Conservation (phyloP, 2,797 vertebrate genomes). For the Carcharodon carcharias region DNA sequence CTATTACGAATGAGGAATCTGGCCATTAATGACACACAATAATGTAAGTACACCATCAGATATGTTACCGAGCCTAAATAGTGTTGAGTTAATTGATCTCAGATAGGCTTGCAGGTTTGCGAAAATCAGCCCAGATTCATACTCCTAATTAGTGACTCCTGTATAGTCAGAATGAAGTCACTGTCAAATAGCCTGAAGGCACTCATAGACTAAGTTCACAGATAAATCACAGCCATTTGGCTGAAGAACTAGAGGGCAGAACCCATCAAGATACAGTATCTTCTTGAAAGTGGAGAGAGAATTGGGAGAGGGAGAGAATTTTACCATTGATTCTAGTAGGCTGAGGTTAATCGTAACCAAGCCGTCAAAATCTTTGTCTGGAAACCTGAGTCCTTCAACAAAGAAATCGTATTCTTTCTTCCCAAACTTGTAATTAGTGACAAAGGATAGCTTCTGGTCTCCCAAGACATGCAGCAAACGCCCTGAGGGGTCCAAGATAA, state of each 20-base stretch:
- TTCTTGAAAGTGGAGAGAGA: background rate
- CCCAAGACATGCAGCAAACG: constrained; percentile 57
- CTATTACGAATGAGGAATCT: background rate
- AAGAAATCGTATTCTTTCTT: constrained; percentile 60
- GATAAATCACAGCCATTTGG: background rate
- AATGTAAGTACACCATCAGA: background rate
- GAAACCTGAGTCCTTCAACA: constrained; percentile 77
- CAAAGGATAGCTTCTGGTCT: constrained; percentile 50
- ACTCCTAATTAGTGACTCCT: background rate
- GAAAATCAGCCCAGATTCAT: background rate
- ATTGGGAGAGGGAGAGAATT: background rate
- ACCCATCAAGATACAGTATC: no score
- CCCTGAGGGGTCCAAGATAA: background rate
- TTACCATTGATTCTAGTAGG: constrained; percentile 57
- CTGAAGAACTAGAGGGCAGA: background rate
- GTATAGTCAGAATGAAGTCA: background rate
- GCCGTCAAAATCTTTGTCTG: constrained; percentile 69
- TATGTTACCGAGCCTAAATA: background rate
- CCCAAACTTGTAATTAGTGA: constrained; percentile 56
- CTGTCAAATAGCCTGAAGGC: no score
- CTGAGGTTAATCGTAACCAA: constrained; percentile 68
- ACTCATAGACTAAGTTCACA: background rate
- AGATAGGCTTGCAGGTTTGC: background rate
- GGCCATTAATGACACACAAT: background rate
- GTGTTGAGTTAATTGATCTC: background rate